A percentile compares a stretch with the other conserved stretches of the same genome.
Evolutionary conservation across 1,140 invertebrate genomes (phyloP).

Genomic region (Anastrepha ludens): DNA sequence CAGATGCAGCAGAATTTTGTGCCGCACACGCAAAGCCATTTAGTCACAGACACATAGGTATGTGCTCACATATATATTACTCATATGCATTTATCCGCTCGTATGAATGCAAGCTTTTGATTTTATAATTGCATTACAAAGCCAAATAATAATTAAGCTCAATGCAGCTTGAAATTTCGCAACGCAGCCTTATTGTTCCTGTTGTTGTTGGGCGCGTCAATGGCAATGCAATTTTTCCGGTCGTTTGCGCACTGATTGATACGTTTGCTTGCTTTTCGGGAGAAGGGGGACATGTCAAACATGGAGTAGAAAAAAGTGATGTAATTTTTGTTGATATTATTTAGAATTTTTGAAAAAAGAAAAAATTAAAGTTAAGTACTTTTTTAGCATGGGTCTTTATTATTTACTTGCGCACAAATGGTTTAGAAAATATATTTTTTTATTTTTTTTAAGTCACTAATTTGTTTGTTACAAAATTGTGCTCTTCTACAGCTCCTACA

Average conservation of each 20-base stretch:
- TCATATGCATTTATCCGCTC: neutral
- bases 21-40: too few species aligned
- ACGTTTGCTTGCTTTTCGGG: neutral
- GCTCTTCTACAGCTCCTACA: too few species aligned
- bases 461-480: neutral
- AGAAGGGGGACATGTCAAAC: neutral
- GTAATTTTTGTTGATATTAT: neutral
- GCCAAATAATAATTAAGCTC: constrained; percentile 55
- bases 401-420: too few species aligned
- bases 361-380: too few species aligned
- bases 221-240: constrained; percentile 45
- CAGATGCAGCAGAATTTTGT: constrained; percentile 48
- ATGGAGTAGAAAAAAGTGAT: too few species aligned
- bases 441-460: too few species aligned
- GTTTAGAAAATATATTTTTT: too few species aligned
- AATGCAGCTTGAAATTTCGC: constrained; percentile 53
- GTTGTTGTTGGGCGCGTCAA: constrained; percentile 24
- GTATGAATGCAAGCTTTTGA: constrained; percentile 52
- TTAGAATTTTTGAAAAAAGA: neutral
- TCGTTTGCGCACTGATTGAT: constrained; percentile 50
- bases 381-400: too few species aligned
- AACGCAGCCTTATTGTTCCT: neutral
- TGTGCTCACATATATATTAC: neutral
- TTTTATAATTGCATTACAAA: constrained; percentile 55
- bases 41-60: neutral